A percentile compares a stretch with the other conserved stretches of the same genome.
Evolutionary conservation across 2,113 vertebrate genomes (phyloP).

Genomic region (Otus sunia): DNA sequence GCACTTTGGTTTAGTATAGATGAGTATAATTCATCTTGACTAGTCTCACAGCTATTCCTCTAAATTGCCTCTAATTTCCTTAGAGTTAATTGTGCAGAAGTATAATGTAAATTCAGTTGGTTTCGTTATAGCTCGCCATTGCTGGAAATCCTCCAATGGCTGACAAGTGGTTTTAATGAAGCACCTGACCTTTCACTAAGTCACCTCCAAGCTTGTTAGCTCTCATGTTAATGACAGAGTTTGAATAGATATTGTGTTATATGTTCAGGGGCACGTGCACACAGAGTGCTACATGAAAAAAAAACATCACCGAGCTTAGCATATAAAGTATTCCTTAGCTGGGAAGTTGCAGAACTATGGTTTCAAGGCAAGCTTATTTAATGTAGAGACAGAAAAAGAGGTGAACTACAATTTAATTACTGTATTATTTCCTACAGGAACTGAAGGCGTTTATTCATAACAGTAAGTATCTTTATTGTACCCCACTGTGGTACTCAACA

Average conservation of each 20-base stretch:
- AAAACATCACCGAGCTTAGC: fast-evolving
- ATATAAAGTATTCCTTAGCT: background rate
- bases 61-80: slow-evolving; percentile 8
- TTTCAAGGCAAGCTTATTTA: background rate
- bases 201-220: slow-evolving; percentile 20
- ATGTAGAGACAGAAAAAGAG: background rate
- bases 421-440: background rate
- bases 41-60: background rate
- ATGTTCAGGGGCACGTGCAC: background rate
- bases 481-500: background rate
- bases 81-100: background rate
- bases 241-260: background rate
- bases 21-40: background rate
- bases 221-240: background rate
- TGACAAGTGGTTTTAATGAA: slow-evolving; percentile 31
- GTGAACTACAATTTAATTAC: background rate
- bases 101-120: background rate
- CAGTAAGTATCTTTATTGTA: background rate
- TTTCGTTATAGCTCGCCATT: background rate
- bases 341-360: background rate
- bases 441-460: background rate
- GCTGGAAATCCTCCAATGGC: background rate
- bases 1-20: background rate
- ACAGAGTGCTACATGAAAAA: background rate
- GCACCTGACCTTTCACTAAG: slow-evolving; percentile 43